phyloP scores from a whole-genome alignment of 2,888 invertebrate genomes.

The Apamea crenata region DNA sequence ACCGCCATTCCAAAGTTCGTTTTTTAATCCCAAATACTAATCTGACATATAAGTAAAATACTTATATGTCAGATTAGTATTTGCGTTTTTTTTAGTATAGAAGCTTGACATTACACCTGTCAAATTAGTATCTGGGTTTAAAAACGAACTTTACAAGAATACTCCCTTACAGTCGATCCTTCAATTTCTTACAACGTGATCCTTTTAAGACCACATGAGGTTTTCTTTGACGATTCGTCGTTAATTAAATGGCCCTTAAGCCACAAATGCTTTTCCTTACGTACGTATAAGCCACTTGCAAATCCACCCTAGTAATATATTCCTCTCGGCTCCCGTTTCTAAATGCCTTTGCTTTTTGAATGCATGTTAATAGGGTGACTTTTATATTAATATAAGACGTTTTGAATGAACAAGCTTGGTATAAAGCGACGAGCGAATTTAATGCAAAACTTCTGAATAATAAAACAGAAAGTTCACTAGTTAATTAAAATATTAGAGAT shows the following conservation, averaged over 20 bases:
- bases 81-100: too few species aligned
- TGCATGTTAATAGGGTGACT: constrained; percentile 61
- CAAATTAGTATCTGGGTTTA: too few species aligned
- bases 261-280: constrained; percentile 55
- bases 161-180: neutral
- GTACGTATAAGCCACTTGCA: constrained; percentile 55
- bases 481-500: constrained; percentile 54
- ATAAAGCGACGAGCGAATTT: constrained; percentile 38
- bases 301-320: constrained; percentile 35
- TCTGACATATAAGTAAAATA: too few species aligned
- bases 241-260: constrained; percentile 73
- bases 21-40: too few species aligned
- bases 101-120: too few species aligned
- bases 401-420: constrained; percentile 43
- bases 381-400: constrained; percentile 55
- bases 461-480: constrained; percentile 35
- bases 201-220: constrained; percentile 63
- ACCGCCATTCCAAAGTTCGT: too few species aligned
- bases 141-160: neutral
- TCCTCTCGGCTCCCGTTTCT: constrained; percentile 23
- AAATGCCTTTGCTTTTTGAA: constrained; percentile 54
- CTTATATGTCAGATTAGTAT: too few species aligned
- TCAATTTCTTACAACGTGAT: constrained; percentile 51
- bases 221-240: constrained; percentile 69
- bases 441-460: constrained; percentile 50